Conservation (phyloP, 2,888 invertebrate species). For the Pollenia labialis region DNA sequence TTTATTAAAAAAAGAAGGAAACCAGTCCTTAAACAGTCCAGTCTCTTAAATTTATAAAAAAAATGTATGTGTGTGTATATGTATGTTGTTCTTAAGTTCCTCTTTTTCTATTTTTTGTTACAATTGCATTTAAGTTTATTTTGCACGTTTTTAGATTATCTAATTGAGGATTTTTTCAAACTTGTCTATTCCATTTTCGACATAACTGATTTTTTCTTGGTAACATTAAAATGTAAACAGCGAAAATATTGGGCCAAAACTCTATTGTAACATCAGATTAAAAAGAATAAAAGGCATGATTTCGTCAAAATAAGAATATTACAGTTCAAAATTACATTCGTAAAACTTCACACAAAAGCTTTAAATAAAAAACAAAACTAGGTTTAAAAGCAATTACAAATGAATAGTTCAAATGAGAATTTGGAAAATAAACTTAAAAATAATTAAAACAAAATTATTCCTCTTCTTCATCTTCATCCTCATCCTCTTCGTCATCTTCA, state of each 20-base stretch:
- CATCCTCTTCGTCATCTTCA: conserved; percentile 77
- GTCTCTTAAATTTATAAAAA: conserved; percentile 53
- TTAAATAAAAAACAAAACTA: conserved; percentile 12
- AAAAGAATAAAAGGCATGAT: no score
- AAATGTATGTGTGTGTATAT: neutral
- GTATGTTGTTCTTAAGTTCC: conserved; percentile 30
- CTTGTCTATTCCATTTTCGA: no score
- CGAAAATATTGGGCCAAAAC: no score
- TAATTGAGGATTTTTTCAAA: neutral
- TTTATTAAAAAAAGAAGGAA: conserved; percentile 49
- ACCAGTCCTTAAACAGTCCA: conserved; percentile 48
- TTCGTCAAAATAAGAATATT: no score
- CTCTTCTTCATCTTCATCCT: conserved; percentile 73
- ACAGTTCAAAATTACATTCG: no score
- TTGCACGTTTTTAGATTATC: conserved; percentile 17
- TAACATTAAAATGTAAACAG: no score
- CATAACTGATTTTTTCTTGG: no score
- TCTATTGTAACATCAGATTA: no score
- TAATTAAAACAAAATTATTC: conserved; percentile 44
- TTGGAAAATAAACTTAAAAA: conserved; percentile 22
- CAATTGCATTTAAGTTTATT: conserved; percentile 32
- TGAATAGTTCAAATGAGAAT: conserved; percentile 16
- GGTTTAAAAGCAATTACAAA: conserved; percentile 47
- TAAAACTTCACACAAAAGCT: conserved; percentile 38
- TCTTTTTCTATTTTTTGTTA: conserved; percentile 26